Percentiles rank a stretch among this genome's conserved stretches.
Evolutionary conservation across 1,140 invertebrate species (phyloP).

Genomic region (Thaumetopoea pityocampa): DNA sequence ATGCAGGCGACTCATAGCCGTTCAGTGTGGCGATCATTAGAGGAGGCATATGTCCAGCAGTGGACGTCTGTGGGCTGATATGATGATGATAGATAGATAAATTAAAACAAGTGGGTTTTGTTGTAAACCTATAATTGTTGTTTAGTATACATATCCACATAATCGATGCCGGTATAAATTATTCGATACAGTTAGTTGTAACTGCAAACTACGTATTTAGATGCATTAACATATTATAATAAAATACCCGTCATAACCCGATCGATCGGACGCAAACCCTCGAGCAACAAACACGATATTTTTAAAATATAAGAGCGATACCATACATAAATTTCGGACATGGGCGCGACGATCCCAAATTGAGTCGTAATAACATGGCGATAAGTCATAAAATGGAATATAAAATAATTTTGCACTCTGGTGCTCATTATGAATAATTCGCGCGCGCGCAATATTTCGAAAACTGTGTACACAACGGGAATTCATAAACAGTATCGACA

Average conservation of each 20-base stretch:
- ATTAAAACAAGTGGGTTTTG: no score
- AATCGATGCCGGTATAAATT: no score
- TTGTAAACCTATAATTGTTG: no score
- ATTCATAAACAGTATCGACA: slow-evolving; percentile 46
- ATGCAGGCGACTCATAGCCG: no score
- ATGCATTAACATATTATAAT: slow-evolving; percentile 54
- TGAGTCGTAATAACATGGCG: slow-evolving; percentile 41
- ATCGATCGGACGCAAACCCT: slow-evolving; percentile 50
- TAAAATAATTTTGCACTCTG: slow-evolving; percentile 29
- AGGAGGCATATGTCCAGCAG: no score
- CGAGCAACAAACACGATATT: slow-evolving; percentile 46
- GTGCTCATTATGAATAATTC: slow-evolving; percentile 58
- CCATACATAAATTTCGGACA: slow-evolving; percentile 47
- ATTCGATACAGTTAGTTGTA: slow-evolving; percentile 30
- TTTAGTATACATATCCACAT: no score
- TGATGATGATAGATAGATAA: no score
- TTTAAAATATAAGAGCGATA: slow-evolving; percentile 41
- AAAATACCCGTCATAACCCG: slow-evolving; percentile 53
- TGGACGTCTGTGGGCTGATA: no score
- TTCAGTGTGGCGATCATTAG: no score
- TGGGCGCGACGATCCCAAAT: slow-evolving; percentile 30
- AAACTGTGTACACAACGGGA: slow-evolving; percentile 52
- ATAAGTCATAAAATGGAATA: slow-evolving; percentile 50
- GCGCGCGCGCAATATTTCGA: slow-evolving; percentile 47
- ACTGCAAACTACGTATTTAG: slow-evolving; percentile 37